Percentiles rank a stretch among this genome's conserved stretches.
phyloP scores from a whole-genome alignment of 2,113 vertebrate species.

The Symphodus melops region DNA sequence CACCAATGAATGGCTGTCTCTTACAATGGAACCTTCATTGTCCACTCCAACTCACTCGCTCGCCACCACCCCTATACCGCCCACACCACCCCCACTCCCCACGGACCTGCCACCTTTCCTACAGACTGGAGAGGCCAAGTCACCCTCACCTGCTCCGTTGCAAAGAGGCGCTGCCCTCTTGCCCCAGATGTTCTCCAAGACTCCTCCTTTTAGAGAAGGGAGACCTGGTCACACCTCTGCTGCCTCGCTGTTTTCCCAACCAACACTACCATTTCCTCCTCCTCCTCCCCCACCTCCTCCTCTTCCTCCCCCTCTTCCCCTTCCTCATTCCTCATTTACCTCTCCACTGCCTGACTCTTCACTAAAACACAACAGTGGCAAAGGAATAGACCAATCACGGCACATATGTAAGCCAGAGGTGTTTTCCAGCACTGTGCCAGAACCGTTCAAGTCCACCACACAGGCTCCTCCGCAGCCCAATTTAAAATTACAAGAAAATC shows the following conservation, averaged over 20 bases:
- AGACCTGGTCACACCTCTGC: slow-evolving; percentile 39
- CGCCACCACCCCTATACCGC: slow-evolving; percentile 65
- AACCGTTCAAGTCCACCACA: slow-evolving; percentile 13
- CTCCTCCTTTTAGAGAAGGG: slow-evolving; percentile 67
- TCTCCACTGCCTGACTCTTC: slow-evolving; percentile 41
- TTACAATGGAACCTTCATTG: slow-evolving; percentile 76
- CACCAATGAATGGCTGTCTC: slow-evolving; percentile 83
- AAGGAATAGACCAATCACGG: slow-evolving; percentile 28
- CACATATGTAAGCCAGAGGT: slow-evolving; percentile 37
- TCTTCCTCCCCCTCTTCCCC: slow-evolving; percentile 54
- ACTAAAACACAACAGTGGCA: slow-evolving; percentile 5
- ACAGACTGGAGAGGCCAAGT: slow-evolving; percentile 71
- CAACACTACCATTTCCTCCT: neutral
- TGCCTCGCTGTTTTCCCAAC: slow-evolving; percentile 47
- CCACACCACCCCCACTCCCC: slow-evolving; percentile 80
- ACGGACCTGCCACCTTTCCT: slow-evolving; percentile 75
- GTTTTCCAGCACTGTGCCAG: slow-evolving; percentile 23
- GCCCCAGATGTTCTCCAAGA: slow-evolving; percentile 44
- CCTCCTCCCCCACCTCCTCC: slow-evolving; percentile 45
- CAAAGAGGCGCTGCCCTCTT: slow-evolving; percentile 46
- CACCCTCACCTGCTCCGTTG: slow-evolving; percentile 58
- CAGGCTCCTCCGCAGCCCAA: slow-evolving; percentile 18
- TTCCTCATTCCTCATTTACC: neutral
- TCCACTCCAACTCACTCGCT: slow-evolving; percentile 70
- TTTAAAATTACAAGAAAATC: slow-evolving; percentile 1